Conservation (phyloP, 1,140 invertebrate species). For the Cyrtorhinus lividipennis region DNA sequence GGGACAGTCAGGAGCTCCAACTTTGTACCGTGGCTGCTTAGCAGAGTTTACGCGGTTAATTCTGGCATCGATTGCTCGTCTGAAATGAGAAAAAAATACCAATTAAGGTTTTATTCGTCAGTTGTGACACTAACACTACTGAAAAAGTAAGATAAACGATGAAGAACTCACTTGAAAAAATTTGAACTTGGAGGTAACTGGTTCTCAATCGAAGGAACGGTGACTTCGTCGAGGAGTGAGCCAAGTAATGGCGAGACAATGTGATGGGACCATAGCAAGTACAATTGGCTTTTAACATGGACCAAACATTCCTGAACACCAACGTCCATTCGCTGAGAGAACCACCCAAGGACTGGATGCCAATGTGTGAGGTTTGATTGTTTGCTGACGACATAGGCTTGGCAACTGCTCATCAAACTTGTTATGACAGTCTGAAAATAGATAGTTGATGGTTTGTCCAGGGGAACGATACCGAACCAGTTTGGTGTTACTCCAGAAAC, state of each 20-base stretch:
- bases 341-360: constrained; percentile 97
- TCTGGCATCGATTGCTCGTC: constrained; percentile 36
- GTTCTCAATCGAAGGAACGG: constrained; percentile 11
- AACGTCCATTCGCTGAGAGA: constrained; percentile 68
- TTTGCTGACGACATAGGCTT: constrained; percentile 49
- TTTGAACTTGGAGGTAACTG: constrained; percentile 17
- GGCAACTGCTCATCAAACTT: constrained; percentile 64
- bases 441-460: no score
- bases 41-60: constrained; percentile 28
- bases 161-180: constrained; percentile 23
- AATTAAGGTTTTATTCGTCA: not conserved
- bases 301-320: constrained; percentile 70
- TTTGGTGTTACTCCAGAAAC: no score
- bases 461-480: no score
- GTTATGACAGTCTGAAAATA: constrained; percentile 58
- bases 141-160: not conserved
- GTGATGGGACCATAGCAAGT: constrained; percentile 66
- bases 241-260: constrained; percentile 39
- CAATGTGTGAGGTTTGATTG: constrained; percentile 84
- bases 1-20: constrained; percentile 24
- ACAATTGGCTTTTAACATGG: constrained; percentile 65
- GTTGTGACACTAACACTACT: not conserved
- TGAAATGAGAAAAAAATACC: constrained; percentile 28
- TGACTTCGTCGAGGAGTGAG: constrained; percentile 30
- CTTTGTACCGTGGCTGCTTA: constrained; percentile 21